Conservation (phyloP, 2,797 vertebrate genomes). For the Eulemur rubriventer region DNA sequence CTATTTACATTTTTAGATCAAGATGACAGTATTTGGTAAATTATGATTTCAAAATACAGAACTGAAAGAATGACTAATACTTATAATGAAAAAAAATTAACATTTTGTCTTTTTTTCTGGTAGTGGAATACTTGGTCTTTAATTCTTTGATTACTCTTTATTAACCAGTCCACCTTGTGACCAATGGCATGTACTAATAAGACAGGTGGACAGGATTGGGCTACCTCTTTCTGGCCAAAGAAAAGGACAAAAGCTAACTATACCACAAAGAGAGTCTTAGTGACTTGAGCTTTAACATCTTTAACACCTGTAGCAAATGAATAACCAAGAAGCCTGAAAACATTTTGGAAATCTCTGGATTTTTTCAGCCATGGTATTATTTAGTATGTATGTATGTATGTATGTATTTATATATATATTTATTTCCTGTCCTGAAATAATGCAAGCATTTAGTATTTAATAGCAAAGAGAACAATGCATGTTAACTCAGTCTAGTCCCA, state of each 20-base stretch:
- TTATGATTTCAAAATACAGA: neutral
- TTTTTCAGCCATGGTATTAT: constrained; percentile 19
- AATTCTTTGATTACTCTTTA: neutral
- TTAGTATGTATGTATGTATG: neutral
- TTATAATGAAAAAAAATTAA: neutral
- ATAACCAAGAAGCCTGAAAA: neutral
- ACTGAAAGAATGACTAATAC: constrained; percentile 23
- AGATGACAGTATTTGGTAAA: neutral
- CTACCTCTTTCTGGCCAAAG: neutral
- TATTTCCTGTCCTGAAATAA: too few relatives aligned
- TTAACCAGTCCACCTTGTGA: neutral
- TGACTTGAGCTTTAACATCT: neutral
- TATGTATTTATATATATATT: too few relatives aligned
- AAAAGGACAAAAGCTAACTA: neutral
- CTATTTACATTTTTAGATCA: neutral
- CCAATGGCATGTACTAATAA: neutral
- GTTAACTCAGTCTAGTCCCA: neutral
- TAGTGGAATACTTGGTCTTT: neutral
- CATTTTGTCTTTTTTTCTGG: neutral
- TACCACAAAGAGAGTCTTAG: neutral
- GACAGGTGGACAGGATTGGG: neutral
- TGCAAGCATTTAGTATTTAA: neutral
- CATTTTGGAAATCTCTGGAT: neutral
- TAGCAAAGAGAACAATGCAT: neutral
- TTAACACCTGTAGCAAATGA: neutral